phyloP scores from a whole-genome alignment of 2,888 invertebrate species.

The Antitype chi region DNA sequence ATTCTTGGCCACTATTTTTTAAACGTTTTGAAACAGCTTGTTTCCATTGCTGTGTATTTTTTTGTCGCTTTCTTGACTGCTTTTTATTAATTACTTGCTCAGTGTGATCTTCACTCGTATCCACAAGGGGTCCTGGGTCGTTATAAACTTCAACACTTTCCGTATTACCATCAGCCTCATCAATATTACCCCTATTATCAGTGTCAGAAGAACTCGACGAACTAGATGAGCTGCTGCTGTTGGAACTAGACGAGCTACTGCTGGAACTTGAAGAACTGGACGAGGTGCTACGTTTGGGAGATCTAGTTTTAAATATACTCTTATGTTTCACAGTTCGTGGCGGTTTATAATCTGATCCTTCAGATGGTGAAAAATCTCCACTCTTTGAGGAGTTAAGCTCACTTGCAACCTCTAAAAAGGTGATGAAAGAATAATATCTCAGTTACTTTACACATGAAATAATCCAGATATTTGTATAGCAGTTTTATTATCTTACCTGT shows the following conservation, averaged over 20 bases:
- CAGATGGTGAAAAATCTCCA: slow-evolving; percentile 53
- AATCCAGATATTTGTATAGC: slow-evolving; percentile 24
- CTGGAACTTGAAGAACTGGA: slow-evolving; percentile 37
- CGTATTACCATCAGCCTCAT: neutral
- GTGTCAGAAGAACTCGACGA: slow-evolving; percentile 30
- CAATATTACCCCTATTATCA: neutral
- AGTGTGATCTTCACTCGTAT: slow-evolving; percentile 35
- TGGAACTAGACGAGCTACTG: slow-evolving; percentile 39
- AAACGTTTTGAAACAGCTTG: slow-evolving; percentile 51
- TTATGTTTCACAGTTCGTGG: slow-evolving; percentile 42
- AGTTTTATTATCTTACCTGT: no score
- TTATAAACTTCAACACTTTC: neutral
- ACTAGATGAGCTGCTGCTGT: slow-evolving; percentile 34
- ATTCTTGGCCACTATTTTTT: slow-evolving; percentile 56
- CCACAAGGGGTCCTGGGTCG: slow-evolving; percentile 32
- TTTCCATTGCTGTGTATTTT: slow-evolving; percentile 54
- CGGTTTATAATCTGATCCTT: slow-evolving; percentile 48
- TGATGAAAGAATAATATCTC: slow-evolving; percentile 39
- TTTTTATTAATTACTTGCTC: slow-evolving; percentile 44
- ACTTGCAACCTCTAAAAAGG: slow-evolving; percentile 37
- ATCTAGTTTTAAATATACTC: slow-evolving; percentile 42
- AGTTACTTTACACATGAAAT: slow-evolving; percentile 7
- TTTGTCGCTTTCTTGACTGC: slow-evolving; percentile 52
- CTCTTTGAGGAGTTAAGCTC: slow-evolving; percentile 34
- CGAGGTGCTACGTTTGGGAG: slow-evolving; percentile 40